Evolutionary conservation across 2,113 vertebrate species (phyloP).

Genomic region (Erinaceus europaeus): DNA sequence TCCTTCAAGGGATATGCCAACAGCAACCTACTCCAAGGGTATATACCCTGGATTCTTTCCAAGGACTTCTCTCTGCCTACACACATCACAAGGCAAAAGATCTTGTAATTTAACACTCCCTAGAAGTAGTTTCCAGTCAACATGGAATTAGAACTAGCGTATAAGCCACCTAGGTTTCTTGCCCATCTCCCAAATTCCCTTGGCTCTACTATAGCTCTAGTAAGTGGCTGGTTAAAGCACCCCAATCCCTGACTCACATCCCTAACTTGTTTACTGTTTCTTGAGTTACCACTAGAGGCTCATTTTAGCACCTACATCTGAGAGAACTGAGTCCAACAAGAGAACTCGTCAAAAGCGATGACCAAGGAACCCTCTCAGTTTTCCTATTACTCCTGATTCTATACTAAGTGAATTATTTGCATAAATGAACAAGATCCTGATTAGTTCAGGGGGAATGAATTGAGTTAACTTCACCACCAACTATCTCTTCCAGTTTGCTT

Average conservation of each 20-base stretch:
- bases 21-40: no score
- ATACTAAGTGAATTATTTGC: neutral
- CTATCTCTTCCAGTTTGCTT: neutral
- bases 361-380: neutral
- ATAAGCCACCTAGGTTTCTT: neutral
- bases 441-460: neutral
- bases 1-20: rapidly evolving
- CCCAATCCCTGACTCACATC: neutral
- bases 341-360: neutral
- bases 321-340: neutral
- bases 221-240: no score
- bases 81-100: neutral
- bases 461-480: neutral
- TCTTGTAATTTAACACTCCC: neutral
- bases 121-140: neutral
- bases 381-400: neutral
- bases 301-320: neutral
- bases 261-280: neutral
- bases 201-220: neutral
- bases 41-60: neutral
- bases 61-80: neutral
- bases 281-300: neutral
- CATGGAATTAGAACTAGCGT: neutral
- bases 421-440: neutral
- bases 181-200: neutral